Percentiles rank a stretch among this genome's conserved stretches.
These are phyloP conservation scores for Acrobasis repandana DNA, from an alignment of 2,888 invertebrate genomes.

Conservation along the genomic window DNA sequence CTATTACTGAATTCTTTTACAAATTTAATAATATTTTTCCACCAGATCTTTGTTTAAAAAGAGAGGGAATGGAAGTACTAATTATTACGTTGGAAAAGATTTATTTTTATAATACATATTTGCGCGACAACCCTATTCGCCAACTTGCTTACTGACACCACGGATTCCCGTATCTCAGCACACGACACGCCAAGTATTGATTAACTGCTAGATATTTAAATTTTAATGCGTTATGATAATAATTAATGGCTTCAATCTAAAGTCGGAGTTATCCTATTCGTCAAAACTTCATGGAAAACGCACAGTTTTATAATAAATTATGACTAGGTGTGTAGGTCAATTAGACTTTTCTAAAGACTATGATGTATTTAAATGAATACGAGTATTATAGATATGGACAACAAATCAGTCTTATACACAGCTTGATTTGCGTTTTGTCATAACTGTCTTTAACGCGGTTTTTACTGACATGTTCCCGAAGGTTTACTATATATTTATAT, in stretches of 20 bases:
- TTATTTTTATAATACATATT: not conserved
- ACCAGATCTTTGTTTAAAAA: no score
- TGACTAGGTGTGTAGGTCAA: not conserved
- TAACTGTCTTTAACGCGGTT: no score
- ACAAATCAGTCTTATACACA: no score
- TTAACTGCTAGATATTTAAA: slow-evolving; percentile 6
- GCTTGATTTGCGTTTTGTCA: no score
- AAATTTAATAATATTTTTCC: no score
- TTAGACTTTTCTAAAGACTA: not conserved
- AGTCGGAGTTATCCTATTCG: not conserved
- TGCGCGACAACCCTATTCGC: not conserved
- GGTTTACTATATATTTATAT: no score
- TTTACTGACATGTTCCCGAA: no score
- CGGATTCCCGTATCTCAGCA: slow-evolving; percentile 20
- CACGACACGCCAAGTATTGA: slow-evolving; percentile 8
- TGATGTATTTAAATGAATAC: not conserved
- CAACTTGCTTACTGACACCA: slow-evolving; percentile 15
- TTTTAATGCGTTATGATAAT: slow-evolving; percentile 5
- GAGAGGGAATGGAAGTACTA: no score
- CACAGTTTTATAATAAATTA: not conserved
- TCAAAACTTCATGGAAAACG: not conserved
- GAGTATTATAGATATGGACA: no score
- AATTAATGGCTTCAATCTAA: slow-evolving; percentile 17
- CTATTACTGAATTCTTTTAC: no score
- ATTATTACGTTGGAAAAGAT: no score